These are phyloP conservation scores for Phoxinus dragarum DNA, from an alignment of 2,797 vertebrate genomes.

Conservation along the genomic window DNA sequence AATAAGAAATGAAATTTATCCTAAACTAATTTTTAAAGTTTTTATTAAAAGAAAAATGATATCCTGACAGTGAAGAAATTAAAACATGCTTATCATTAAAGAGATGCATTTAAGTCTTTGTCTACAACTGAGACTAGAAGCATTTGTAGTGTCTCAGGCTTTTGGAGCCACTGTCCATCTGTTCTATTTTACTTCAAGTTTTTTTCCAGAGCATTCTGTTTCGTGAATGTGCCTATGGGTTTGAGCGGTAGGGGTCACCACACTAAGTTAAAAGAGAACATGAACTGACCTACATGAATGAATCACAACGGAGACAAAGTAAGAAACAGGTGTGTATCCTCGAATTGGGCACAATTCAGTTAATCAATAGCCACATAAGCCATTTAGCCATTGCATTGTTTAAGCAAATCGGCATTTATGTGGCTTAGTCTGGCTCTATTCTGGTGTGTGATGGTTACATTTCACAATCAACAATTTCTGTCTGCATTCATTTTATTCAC, in stretches of 20 bases:
- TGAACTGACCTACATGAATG: neutral
- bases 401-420: neutral
- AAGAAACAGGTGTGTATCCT: constrained; percentile 37
- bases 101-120: neutral
- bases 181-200: neutral
- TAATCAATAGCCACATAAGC: neutral
- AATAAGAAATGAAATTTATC: too few relatives aligned
- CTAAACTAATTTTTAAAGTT: too few relatives aligned
- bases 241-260: neutral
- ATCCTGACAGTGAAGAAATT: neutral
- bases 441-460: neutral
- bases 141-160: neutral
- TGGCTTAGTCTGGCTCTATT: neutral
- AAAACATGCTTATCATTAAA: neutral
- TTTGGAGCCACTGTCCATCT: neutral
- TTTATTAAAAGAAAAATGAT: too few relatives aligned
- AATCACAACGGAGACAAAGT: neutral
- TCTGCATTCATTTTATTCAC: neutral
- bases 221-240: neutral
- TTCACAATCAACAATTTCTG: neutral
- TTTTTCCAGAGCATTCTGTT: neutral
- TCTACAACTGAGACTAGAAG: neutral
- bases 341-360: neutral
- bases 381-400: neutral
- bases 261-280: neutral